Percentiles rank a stretch among this genome's conserved stretches.
These are phyloP conservation scores for Holcopasites calliopsidis DNA, from an alignment of 1,140 invertebrate species.

Conservation along the genomic window DNA sequence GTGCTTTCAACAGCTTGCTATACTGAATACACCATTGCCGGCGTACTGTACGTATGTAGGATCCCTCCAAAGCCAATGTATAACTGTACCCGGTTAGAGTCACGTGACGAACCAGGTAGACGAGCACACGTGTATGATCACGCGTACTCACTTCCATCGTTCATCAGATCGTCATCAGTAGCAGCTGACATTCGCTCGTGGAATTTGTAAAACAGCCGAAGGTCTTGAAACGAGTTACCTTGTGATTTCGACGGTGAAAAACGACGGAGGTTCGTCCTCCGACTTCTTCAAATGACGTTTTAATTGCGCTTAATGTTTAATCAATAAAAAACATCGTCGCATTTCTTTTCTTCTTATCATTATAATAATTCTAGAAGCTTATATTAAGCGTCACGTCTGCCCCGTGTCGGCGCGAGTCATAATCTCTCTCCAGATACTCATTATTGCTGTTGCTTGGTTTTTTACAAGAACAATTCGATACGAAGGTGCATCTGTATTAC, in stretches of 20 bases:
- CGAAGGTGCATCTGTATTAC: constrained; percentile 56
- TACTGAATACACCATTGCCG: constrained; percentile 24
- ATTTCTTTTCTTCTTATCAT: too few relatives aligned
- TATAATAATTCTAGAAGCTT: too few relatives aligned
- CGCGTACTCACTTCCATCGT: neutral
- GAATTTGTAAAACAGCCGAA: neutral
- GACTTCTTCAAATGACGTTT: too few relatives aligned
- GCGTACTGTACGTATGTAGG: constrained; percentile 10
- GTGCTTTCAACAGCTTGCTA: neutral
- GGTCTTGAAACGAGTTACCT: neutral
- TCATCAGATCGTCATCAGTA: neutral
- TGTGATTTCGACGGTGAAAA: too few relatives aligned
- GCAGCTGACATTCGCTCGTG: neutral
- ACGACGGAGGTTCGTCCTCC: too few relatives aligned
- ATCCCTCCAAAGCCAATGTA: constrained; percentile 37
- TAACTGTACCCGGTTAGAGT: constrained; percentile 58
- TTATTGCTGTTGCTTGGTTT: constrained; percentile 7
- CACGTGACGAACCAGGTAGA: constrained; percentile 52
- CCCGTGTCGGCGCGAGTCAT: too few relatives aligned
- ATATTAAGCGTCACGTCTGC: too few relatives aligned
- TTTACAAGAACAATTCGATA: neutral
- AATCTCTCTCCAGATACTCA: neutral
- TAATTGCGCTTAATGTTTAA: too few relatives aligned
- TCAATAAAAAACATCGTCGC: too few relatives aligned
- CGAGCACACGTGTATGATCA: constrained; percentile 27